Conservation (phyloP, 2,113 vertebrate species). For the Kryptolebias marmoratus region DNA sequence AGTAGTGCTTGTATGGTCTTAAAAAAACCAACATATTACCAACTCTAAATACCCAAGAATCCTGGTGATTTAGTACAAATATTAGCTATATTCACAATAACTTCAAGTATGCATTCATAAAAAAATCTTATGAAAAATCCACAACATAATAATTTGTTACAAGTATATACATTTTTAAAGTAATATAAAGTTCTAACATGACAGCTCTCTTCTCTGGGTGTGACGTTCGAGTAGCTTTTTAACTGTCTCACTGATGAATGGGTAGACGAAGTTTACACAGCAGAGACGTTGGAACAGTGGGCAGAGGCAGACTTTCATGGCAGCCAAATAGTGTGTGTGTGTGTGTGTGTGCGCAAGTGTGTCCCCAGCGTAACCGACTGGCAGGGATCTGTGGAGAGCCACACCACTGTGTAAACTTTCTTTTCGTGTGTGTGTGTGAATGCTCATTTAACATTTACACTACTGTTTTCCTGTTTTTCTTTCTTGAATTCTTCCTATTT, state of each 20-base stretch:
- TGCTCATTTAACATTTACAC: background rate
- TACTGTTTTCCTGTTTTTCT: background rate
- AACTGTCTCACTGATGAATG: constrained; percentile 1
- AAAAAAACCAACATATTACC: too few species aligned
- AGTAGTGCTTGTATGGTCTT: too few species aligned
- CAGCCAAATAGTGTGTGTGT: constrained; percentile 2
- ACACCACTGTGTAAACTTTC: constrained; percentile 32
- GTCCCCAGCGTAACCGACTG: constrained; percentile 16
- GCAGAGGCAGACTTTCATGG: constrained; percentile 21
- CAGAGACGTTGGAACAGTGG: background rate
- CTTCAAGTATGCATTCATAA: too few species aligned
- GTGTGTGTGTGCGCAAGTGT: constrained; percentile 30
- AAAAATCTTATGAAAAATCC: too few species aligned
- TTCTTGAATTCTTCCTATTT: too few species aligned
- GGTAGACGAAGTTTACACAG: background rate
- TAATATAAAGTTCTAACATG: too few species aligned
- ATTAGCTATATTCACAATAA: too few species aligned
- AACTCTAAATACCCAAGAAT: too few species aligned
- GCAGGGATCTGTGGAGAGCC: constrained; percentile 39
- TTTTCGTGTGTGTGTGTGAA: background rate
- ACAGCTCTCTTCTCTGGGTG: background rate
- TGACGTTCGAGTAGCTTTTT: constrained; percentile 6
- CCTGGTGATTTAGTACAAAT: too few species aligned
- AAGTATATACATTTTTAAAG: too few species aligned
- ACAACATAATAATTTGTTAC: too few species aligned